These are phyloP conservation scores for Eupsilia transversa DNA, from an alignment of 2,888 invertebrate genomes.

Conservation along the genomic window DNA sequence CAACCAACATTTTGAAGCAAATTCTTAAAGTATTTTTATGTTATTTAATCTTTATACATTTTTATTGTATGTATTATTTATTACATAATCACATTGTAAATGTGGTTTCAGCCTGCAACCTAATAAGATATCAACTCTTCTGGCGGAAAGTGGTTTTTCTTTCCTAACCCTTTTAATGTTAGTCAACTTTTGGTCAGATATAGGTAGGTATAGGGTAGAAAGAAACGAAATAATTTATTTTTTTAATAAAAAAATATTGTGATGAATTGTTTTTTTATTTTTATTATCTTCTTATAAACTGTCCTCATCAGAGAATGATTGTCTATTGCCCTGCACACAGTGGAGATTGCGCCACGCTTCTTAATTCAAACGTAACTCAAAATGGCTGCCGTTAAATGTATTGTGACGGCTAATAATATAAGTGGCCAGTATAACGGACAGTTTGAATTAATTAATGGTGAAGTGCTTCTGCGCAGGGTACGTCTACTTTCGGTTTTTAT, in stretches of 20 bases:
- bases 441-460: slow-evolving; percentile 85
- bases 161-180: not conserved
- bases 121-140: not conserved
- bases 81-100: not conserved
- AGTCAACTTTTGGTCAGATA: not conserved
- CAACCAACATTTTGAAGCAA: not conserved
- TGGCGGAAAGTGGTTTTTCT: not conserved
- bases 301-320: not conserved
- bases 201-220: not conserved
- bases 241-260: too few species aligned
- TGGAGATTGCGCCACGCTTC: slow-evolving; percentile 53
- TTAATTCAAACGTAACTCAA: slow-evolving; percentile 66
- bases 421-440: slow-evolving; percentile 84
- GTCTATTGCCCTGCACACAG: not conserved
- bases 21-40: not conserved
- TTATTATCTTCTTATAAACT: not conserved
- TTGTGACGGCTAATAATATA: slow-evolving; percentile 85
- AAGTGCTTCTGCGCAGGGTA: slow-evolving; percentile 74
- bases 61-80: too few species aligned
- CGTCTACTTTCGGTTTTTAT: slow-evolving; percentile 75
- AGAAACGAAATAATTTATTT: too few species aligned
- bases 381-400: slow-evolving; percentile 85
- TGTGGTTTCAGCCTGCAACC: not conserved
- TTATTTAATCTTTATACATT: too few species aligned
- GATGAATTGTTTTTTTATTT: too few species aligned